These are phyloP conservation scores for Alethe diademata DNA, from an alignment of 2,113 vertebrate species.

Conservation along the genomic window DNA sequence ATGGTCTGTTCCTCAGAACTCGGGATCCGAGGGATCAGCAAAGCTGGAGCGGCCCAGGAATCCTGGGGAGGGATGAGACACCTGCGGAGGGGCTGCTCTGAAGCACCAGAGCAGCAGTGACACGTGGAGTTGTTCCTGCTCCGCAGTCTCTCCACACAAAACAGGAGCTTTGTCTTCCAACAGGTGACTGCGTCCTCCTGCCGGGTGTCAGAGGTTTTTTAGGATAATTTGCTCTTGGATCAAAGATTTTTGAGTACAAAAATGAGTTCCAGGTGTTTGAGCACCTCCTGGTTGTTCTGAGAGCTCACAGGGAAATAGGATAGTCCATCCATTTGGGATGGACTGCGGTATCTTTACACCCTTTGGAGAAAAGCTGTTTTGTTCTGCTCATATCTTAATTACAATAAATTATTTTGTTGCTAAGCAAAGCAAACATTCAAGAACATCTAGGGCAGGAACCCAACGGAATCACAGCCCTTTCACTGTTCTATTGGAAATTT, in stretches of 20 bases:
- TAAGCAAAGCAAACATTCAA: neutral
- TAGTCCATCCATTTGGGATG: neutral
- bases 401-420: neutral
- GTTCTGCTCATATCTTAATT: neutral
- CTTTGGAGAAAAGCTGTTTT: neutral
- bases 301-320: neutral
- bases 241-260: conserved; percentile 24
- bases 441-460: conserved; percentile 35
- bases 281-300: neutral
- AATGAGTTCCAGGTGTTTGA: neutral
- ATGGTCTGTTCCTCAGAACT: neutral
- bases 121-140: neutral
- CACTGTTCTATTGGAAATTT: neutral
- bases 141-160: neutral
- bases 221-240: neutral
- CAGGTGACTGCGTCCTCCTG: accelerated
- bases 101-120: neutral
- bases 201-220: neutral
- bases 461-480: neutral
- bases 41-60: neutral
- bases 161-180: neutral
- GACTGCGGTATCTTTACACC: neutral
- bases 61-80: neutral
- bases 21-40: neutral
- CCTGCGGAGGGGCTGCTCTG: neutral